Evolutionary conservation across 2,113 vertebrate genomes (phyloP), one percentile per base, ranked within the genome.

Genomic region (Fulica atra): DNA sequence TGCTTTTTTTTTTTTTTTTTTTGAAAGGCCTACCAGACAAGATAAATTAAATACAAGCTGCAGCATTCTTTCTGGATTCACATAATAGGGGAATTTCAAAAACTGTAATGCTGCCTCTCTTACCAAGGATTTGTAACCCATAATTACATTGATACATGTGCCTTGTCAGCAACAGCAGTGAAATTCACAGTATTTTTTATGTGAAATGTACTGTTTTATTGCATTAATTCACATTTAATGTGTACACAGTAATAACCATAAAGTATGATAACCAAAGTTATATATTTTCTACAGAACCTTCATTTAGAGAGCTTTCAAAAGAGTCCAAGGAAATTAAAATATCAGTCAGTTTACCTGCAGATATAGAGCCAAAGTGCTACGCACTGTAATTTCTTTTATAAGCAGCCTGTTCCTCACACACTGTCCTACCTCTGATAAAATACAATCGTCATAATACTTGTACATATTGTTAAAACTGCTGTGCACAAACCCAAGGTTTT

Each of bases 191-290:
- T 97, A 96, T 97, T 98, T 98, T 97, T 98, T 98, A 98, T 98
- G 96, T 97, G 98, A 98, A 98, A 98, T 98, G 96, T 95, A 97
- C 97, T 98, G 97, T 95, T 98, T 98, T 98, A 98, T 98, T 97
- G 92, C 97, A 98, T 98, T 98, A 98, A 98, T 98, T 98, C 98
- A 98, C 97, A 97, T 98, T 98, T 98, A 98, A 98, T 98, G 97
- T 98, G 97, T 98, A 98, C 93, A 97, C 92, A 98, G 98, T 98
- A 98, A 98, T 98, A 98, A 98, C 97, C 95, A 97, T 98, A 98
- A 98, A 98, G 92, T 96, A 98, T 93, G 92, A 97, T 97, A 98
- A 98, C 97, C 94, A 97, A 98, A 97, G 96, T 98, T 97, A 97
- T 98, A 97, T 97, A 97, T 98, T 98, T 98, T 97, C 96, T 96